phyloP scores from a whole-genome alignment of 1,140 invertebrate genomes.

The Drosophila rhopaloa region DNA sequence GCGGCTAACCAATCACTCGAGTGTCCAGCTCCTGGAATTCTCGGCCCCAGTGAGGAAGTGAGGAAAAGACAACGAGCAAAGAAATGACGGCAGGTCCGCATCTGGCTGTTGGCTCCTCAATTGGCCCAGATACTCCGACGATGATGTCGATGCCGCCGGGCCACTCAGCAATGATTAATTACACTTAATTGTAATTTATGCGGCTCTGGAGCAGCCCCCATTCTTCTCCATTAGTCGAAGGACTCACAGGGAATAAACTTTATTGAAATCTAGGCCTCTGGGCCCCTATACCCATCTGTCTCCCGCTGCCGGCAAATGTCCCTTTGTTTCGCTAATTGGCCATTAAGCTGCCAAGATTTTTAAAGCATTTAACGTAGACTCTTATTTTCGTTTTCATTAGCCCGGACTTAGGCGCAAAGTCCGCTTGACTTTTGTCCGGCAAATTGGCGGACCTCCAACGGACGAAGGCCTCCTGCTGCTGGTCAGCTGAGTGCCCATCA shows the following conservation, averaged over 20 bases:
- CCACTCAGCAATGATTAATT: constrained; percentile 76
- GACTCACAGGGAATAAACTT: constrained; percentile 35
- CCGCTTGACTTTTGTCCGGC: constrained; percentile 40
- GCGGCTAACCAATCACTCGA: constrained; percentile 70
- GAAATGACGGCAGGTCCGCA: constrained; percentile 70
- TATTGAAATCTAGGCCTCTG: constrained; percentile 66
- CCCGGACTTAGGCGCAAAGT: constrained; percentile 27
- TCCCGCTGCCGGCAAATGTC: constrained; percentile 13
- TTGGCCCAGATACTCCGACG: constrained; percentile 24
- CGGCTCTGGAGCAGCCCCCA: constrained; percentile 36
- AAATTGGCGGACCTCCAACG: constrained; percentile 11
- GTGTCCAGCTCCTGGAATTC: constrained; percentile 8
- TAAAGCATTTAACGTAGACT: constrained; percentile 49
- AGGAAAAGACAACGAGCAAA: constrained; percentile 34
- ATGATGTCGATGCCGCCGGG: constrained; percentile 43
- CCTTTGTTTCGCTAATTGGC: constrained; percentile 66
- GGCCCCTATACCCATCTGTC: constrained; percentile 2
- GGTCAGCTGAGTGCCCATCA: constrained; percentile 47
- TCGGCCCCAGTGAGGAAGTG: background rate
- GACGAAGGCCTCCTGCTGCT: constrained; percentile 49
- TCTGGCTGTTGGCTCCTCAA: constrained; percentile 44
- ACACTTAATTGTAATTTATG: constrained; percentile 81
- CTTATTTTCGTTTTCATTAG: constrained; percentile 52
- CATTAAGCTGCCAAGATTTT: constrained; percentile 65
- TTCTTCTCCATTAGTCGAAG: constrained; percentile 55